Conservation (phyloP, 2,888 invertebrate species). For the Dryomyza anilis region DNA sequence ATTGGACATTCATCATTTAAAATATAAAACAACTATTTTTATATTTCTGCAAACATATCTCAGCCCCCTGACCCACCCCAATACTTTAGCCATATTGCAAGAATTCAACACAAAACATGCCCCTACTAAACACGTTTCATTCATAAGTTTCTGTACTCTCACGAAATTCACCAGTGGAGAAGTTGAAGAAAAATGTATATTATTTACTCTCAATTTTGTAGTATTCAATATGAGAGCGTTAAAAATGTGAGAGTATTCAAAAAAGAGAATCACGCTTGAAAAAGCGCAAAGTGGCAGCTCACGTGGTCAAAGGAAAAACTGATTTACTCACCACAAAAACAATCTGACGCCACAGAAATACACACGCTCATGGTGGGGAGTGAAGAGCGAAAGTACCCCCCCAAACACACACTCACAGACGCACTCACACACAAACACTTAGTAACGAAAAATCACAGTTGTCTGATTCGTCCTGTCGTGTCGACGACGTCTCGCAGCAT, state of each 20-base stretch:
- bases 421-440: slow-evolving; percentile 20
- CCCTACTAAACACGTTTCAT: slow-evolving; percentile 1
- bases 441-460: slow-evolving; percentile 53
- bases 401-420: slow-evolving; percentile 7
- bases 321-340: slow-evolving; percentile 18
- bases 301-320: too few relatives aligned
- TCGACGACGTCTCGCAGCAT: slow-evolving; percentile 17
- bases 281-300: too few relatives aligned
- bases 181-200: too few relatives aligned
- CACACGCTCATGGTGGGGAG: background rate
- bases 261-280: too few relatives aligned
- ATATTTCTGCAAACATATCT: background rate
- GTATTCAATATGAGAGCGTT: too few relatives aligned
- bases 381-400: slow-evolving; percentile 33
- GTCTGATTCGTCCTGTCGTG: slow-evolving; percentile 57
- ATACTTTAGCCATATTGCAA: background rate
- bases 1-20: background rate
- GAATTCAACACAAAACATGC: background rate
- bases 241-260: too few relatives aligned
- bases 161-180: too few relatives aligned
- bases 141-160: background rate
- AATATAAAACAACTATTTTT: background rate
- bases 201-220: too few relatives aligned
- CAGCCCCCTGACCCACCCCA: too few relatives aligned
- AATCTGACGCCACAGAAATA: background rate